Evolutionary conservation across 64 coral and sea anemone species (phyloP), one percentile per base, ranked within the genome.

Genomic region (Actinia equina): DNA sequence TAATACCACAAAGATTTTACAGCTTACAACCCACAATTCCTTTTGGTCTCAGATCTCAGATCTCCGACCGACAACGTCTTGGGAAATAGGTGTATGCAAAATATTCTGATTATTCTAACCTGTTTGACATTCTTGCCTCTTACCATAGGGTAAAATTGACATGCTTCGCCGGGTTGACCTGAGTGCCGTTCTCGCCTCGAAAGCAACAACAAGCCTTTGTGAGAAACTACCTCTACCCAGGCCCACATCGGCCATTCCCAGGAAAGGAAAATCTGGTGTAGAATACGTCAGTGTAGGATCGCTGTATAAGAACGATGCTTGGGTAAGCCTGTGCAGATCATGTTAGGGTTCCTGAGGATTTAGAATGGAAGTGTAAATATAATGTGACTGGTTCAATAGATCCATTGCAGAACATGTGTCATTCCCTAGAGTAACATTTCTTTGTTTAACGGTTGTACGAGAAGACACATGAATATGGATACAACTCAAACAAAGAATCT

Each of bases 211-310:
- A n/a, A 89, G 77, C 49, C 83, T 85, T 27, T 87, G 71, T 53
- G 6, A 78, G 14, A 27, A 71, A 23, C 20, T 43, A 53, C 44
- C 90, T 17, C 25, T 92, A 82, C 78, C 87, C 82, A 82, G 79
- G 49, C 85, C 90, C 62, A 76, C 17, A 43, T 83, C 85, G 67
- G 81, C 88, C 14, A 44, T 84, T 12, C 44, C 78, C 63, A 43
- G 59, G 41, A 89, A 77, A 67, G 83, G 59, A 5, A 67, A 83
- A 41, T 59, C 55, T 0, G 84, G 81, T 49, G 42, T 62, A 20
- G 71, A 76, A 65, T 96, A 85, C 54, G 77, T 96, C 51, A 93
- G 92, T 53, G 87, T 96, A n/a, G 94, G 94, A 27, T 89, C 91
- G 52, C 85, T 93, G 69, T 60, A 83, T 17, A 71, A 92, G 9